Evolutionary conservation across 2,797 vertebrate genomes (phyloP).

Genomic region (Falco berigora): DNA sequence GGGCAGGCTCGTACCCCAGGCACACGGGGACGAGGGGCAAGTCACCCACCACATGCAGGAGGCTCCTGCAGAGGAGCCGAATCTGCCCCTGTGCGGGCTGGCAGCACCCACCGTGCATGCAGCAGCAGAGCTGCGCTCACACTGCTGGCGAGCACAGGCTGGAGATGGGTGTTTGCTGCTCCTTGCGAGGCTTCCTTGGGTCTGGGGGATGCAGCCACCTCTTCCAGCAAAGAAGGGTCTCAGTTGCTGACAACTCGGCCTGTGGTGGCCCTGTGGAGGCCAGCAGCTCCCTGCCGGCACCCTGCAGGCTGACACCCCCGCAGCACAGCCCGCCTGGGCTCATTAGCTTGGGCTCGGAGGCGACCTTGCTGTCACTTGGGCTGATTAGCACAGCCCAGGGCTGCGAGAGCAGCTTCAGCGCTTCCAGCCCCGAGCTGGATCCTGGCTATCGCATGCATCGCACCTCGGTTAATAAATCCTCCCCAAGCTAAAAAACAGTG

Average conservation of each 20-base stretch:
- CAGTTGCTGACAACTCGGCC: rapidly evolving
- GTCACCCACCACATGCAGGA: not conserved
- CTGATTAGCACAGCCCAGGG: not conserved
- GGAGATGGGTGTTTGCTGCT: not conserved
- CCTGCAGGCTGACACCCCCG: not conserved
- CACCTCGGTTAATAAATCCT: not conserved
- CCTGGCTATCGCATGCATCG: rapidly evolving
- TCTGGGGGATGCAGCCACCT: too few species aligned
- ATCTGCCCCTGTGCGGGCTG: too few species aligned
- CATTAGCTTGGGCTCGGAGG: not conserved
- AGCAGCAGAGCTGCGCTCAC: not conserved
- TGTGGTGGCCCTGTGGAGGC: rapidly evolving
- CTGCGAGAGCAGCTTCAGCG: rapidly evolving
- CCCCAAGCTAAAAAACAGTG: rapidly evolving
- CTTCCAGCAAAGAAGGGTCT: not conserved
- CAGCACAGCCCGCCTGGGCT: not conserved
- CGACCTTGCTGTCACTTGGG: not conserved
- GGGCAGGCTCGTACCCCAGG: not conserved
- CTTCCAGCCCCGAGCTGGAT: not conserved
- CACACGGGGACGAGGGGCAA: not conserved
- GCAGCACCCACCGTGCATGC: rapidly evolving
- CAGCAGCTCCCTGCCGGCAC: not conserved
- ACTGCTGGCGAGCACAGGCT: not conserved
- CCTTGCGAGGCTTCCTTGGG: not conserved
- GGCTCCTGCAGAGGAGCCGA: not conserved